Evolutionary conservation across 2,888 invertebrate genomes (phyloP).

Genomic region (Aelia acuminata): DNA sequence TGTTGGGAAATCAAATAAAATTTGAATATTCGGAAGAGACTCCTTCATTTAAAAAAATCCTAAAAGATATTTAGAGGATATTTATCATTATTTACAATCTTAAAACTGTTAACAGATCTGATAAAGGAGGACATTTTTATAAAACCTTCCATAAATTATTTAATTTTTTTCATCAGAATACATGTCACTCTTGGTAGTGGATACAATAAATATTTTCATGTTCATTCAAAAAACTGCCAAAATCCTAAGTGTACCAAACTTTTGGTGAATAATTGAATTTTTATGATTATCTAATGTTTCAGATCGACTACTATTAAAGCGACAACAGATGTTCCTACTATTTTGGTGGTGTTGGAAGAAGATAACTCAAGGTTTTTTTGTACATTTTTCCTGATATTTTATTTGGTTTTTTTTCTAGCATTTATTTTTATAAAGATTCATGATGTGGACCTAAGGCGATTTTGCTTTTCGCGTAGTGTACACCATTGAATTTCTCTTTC

Average conservation of each 20-base stretch:
- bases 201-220: not conserved
- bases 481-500: not conserved
- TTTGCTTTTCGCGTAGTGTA: not conserved
- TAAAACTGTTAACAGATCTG: too few species aligned
- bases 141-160: too few species aligned
- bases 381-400: constrained; percentile 4
- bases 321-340: not conserved
- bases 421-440: constrained; percentile 23
- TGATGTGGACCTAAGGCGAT: not conserved
- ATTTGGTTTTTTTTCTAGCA: not conserved
- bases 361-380: constrained; percentile 34
- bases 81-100: too few species aligned
- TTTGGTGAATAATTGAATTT: not conserved
- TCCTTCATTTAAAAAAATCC: too few species aligned
- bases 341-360: constrained; percentile 3
- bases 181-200: not conserved
- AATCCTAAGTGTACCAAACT: not conserved
- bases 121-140: too few species aligned
- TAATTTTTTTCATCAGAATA: not conserved
- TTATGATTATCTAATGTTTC: not conserved
- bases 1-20: too few species aligned
- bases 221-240: not conserved
- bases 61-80: too few species aligned
- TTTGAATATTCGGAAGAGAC: too few species aligned
- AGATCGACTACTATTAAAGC: not conserved